phyloP scores from a whole-genome alignment of 1,140 invertebrate species.

The Planococcus citri region DNA sequence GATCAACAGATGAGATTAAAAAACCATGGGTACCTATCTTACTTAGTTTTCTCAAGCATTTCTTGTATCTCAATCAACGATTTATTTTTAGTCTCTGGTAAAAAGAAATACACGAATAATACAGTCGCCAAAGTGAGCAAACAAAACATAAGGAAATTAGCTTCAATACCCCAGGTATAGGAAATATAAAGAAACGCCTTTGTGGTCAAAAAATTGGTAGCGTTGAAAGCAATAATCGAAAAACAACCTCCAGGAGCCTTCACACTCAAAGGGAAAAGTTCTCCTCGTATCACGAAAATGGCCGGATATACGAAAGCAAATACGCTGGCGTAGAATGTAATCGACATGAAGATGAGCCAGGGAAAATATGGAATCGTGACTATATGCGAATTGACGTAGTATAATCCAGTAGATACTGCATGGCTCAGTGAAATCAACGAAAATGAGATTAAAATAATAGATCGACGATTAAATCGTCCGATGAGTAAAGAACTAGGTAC shows the following conservation, averaged over 20 bases:
- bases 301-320: slow-evolving; percentile 41
- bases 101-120: slow-evolving; percentile 44
- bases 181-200: slow-evolving; percentile 53
- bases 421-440: slow-evolving; percentile 36
- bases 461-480: slow-evolving; percentile 28
- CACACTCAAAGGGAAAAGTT: slow-evolving; percentile 47
- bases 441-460: slow-evolving; percentile 36
- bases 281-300: slow-evolving; percentile 43
- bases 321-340: slow-evolving; percentile 44
- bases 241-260: slow-evolving; percentile 42
- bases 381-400: slow-evolving; percentile 36
- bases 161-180: slow-evolving; percentile 46
- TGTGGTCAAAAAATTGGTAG: slow-evolving; percentile 54
- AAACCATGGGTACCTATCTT: too few species aligned
- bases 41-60: neutral
- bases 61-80: slow-evolving; percentile 59
- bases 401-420: slow-evolving; percentile 30
- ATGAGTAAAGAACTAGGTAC: neutral
- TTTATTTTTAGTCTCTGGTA: slow-evolving; percentile 73
- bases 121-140: slow-evolving; percentile 47
- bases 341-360: slow-evolving; percentile 39
- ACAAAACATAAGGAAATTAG: slow-evolving; percentile 68
- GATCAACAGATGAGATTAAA: too few species aligned
- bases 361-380: slow-evolving; percentile 33
- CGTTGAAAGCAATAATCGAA: slow-evolving; percentile 35